Percentiles rank a stretch among this genome's conserved stretches.
phyloP scores from a whole-genome alignment of 2,888 invertebrate species.

The Rapana venosa region DNA sequence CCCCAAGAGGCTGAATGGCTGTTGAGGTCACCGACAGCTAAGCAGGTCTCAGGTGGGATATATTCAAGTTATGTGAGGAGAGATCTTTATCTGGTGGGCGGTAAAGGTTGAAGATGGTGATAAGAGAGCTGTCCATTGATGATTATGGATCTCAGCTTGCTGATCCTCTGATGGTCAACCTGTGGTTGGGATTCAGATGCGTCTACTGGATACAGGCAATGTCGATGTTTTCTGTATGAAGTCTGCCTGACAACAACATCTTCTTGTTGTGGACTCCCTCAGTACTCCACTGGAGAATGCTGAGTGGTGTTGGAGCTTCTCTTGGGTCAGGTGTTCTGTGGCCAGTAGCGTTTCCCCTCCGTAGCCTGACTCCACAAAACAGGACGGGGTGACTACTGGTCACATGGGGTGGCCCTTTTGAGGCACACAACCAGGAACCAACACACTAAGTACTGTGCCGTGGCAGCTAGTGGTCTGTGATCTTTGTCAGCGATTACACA shows the following conservation, averaged over 20 bases:
- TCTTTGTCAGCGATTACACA: no score
- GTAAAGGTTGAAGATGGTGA: slow-evolving; percentile 5
- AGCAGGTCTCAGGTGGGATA: background rate
- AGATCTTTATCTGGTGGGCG: background rate
- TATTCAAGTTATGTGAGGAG: background rate
- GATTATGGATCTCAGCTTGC: background rate
- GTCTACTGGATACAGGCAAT: slow-evolving; percentile 27
- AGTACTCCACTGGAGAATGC: slow-evolving; percentile 27
- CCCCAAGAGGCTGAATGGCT: slow-evolving; percentile 36
- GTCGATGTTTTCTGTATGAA: slow-evolving; percentile 1
- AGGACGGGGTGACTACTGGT: slow-evolving; percentile 19
- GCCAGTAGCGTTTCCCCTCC: slow-evolving; percentile 6
- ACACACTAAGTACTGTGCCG: no score
- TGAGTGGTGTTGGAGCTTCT: background rate
- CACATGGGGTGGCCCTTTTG: slow-evolving; percentile 7
- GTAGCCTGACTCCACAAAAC: background rate
- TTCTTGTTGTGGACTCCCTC: slow-evolving; percentile 16
- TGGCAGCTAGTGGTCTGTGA: no score
- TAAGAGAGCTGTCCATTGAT: background rate
- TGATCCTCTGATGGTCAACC: background rate
- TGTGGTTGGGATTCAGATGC: background rate
- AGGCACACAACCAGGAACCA: background rate
- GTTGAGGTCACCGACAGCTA: slow-evolving; percentile 30
- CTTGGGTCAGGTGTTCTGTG: background rate
- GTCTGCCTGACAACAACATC: background rate